phyloP scores from a whole-genome alignment of 2,113 vertebrate genomes.

The Vicugna pacos region DNA sequence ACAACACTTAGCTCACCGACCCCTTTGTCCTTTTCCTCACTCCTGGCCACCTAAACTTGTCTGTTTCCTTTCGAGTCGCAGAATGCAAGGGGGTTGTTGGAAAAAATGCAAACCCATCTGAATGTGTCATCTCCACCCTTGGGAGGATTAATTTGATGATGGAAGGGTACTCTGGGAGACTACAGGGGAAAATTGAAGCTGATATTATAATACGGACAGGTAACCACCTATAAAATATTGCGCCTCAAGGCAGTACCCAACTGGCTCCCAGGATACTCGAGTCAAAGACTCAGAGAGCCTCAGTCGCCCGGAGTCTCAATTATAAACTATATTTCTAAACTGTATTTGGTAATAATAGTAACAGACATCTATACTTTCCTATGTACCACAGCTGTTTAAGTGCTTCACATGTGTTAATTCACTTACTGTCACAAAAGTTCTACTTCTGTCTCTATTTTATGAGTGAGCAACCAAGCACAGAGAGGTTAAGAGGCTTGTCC shows the following conservation, averaged over 20 bases:
- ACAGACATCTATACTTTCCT: neutral
- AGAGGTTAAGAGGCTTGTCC: too few relatives aligned
- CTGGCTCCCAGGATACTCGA: neutral
- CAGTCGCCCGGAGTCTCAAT: neutral
- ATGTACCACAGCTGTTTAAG: neutral
- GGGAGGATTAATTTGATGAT: neutral
- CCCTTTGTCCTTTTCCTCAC: neutral
- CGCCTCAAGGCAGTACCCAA: neutral
- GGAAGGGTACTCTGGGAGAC: too few relatives aligned
- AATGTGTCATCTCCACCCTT: neutral
- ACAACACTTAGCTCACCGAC: neutral
- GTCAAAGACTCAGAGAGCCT: neutral
- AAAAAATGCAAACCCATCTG: neutral
- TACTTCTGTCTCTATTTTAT: neutral
- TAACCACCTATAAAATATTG: neutral
- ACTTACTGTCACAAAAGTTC: neutral
- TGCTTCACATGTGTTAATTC: neutral
- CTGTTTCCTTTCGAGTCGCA: neutral
- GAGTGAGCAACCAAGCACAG: too few relatives aligned
- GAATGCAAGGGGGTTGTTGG: neutral
- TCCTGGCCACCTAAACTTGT: neutral
- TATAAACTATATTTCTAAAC: neutral
- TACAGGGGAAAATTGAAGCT: neutral
- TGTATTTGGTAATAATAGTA: neutral
- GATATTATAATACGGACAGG: neutral